Evolutionary conservation across 2,113 vertebrate genomes (phyloP), one percentile per base, ranked within the genome.

Genomic region (Romanogobio albipinnatus): DNA sequence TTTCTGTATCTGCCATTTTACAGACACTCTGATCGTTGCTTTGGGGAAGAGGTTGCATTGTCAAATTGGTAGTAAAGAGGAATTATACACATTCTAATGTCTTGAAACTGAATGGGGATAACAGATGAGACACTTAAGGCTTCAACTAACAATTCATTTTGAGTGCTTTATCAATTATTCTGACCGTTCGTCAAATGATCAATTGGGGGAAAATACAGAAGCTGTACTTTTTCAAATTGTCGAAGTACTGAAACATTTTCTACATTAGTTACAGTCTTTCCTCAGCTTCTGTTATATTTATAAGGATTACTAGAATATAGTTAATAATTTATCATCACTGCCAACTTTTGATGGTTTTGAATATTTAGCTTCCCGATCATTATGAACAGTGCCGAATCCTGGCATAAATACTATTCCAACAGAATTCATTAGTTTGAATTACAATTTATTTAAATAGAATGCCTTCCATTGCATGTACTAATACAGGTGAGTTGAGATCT

Each of bases 1-100:
- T 82, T 85, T 29, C 51, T 49, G 26, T 62, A 22, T 81, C 36
- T 47, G 26, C 47, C 7, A 53, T n/a, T 76, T 77, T n/a, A 70
- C 64, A 70, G 47, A 81, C 59, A 70, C 29, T 59, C 33, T 78
- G 59, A 78, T 78, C 61, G 53, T 78, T 39, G 22, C 76, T 43
- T 59, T 59, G 76, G 19, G 53, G 10, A 78, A 43, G 33, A 51
- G 74, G 24, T 53, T 53, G 74, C 49, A 43, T 59, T 78, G 76
- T 58, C 29, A 59, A 61, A 78, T 59, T 61, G 56, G 22, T 19
- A 61, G 76, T 45, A 81, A 68, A 39, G 56, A 61, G 56, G 58
- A 61, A 49, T 29, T 8, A 39, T 39, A 39, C 39, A 7, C 39
- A 39, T 39, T 39, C 6, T 39, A 4, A 39, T 56, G 75, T 76